Conservation (phyloP, 2,888 invertebrate genomes). For the Perizoma flavofasciatum region DNA sequence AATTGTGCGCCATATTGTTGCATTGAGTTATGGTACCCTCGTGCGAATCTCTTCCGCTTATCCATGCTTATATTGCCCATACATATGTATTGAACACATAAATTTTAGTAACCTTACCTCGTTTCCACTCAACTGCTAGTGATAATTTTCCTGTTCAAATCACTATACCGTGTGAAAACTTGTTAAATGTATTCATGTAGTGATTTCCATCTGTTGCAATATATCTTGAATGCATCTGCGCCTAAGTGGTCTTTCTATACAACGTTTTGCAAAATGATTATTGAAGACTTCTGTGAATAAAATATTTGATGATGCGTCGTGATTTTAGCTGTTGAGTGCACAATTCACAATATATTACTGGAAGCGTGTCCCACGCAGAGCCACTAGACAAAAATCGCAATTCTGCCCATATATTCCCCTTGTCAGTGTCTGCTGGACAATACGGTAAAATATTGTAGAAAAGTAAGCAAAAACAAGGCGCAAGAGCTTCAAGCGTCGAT, state of each 20-base stretch:
- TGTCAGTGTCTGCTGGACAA: slow-evolving; percentile 69
- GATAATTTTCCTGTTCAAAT: slow-evolving; percentile 33
- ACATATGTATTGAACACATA: slow-evolving; percentile 38
- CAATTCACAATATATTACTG: slow-evolving; percentile 51
- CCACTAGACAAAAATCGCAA: slow-evolving; percentile 79
- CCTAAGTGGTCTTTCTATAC: too few species aligned
- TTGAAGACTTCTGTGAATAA: slow-evolving; percentile 5
- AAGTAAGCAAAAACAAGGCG: slow-evolving; percentile 74
- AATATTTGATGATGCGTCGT: slow-evolving; percentile 33
- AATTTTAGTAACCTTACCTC: slow-evolving; percentile 34
- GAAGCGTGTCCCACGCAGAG: slow-evolving; percentile 70
- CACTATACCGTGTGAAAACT: slow-evolving; percentile 31
- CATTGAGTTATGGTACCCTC: slow-evolving; percentile 71
- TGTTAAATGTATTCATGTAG: slow-evolving; percentile 22
- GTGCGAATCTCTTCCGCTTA: slow-evolving; percentile 70
- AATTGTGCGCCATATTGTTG: slow-evolving; percentile 80
- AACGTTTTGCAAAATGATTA: neutral
- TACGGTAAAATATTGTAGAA: slow-evolving; percentile 71
- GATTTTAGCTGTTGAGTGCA: slow-evolving; percentile 34
- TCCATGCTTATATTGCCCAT: slow-evolving; percentile 41
- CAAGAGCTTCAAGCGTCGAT: slow-evolving; percentile 69
- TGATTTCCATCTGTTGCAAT: slow-evolving; percentile 14
- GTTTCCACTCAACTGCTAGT: slow-evolving; percentile 22
- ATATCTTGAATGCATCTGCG: slow-evolving; percentile 1
- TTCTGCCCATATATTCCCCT: slow-evolving; percentile 71